Evolutionary conservation across 2,797 vertebrate genomes (phyloP), one percentile per base, ranked within the genome.

Genomic region (Siniperca obscura): DNA sequence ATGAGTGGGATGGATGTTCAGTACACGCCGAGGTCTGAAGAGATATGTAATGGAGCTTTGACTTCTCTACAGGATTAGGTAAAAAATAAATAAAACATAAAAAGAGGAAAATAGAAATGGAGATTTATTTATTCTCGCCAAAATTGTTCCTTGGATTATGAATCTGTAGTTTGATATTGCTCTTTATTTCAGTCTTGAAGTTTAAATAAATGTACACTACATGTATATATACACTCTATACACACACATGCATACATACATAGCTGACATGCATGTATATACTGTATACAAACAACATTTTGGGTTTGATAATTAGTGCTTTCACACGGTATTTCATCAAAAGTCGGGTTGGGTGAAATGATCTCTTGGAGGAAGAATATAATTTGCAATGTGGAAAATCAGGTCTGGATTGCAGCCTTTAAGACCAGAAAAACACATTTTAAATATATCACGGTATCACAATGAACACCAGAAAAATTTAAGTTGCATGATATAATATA

Each of bases 1-100:
- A 82, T 38, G 46, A 70, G 57, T 48, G 57, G 46, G 70, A 76
- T 16, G 55, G 38, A 70, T 57, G 64, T 61, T 82, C 25, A 52
- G 70, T 53, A 30, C 21, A 50, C 13, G 12, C 36, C n/a, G 30
- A 60, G 34, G 68, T 55, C 30, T 86, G 76, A 56, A 64, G 48
- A 65, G 8, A 74, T 70, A 62, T 83, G 66, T 86, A 81, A 83
- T 71, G 72, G 86, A 86, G 75, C 60, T 74, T 80, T 91, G 90
- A 90, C 84, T 80, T 90, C 89, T 95, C 89, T 93, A 92, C 92
- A 94, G 92, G 83, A 92, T 71, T 62, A 91, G 80, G 86, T 42
- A 21, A 76, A 71, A 94, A 95, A 95, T 30, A 36, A 36, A 36
- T 93, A 94, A 95, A 95, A 40, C 42, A 90, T 80, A 84, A 93